Evolutionary conservation across 2,888 invertebrate genomes (phyloP).

Genomic region (Agrotis clavis): DNA sequence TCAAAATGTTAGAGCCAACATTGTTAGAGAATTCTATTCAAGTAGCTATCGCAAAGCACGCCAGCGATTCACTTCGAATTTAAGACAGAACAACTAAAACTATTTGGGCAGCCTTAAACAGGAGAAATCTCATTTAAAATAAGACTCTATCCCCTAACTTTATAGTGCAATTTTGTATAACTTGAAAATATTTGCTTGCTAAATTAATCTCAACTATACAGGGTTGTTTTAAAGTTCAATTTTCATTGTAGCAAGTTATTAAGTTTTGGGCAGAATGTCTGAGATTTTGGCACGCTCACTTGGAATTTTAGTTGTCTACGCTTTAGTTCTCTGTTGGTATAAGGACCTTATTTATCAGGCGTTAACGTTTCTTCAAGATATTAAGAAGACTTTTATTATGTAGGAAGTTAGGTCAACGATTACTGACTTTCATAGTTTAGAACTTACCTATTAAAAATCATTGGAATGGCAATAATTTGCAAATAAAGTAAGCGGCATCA

Average conservation of each 20-base stretch:
- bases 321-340: conserved; percentile 64
- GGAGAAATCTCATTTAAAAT: conserved; percentile 37
- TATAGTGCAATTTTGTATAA: conserved; percentile 51
- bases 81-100: conserved; percentile 71
- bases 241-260: conserved; percentile 61
- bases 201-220: conserved; percentile 66
- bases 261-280: conserved; percentile 70
- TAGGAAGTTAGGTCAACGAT: conserved; percentile 21
- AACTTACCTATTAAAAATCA: not conserved
- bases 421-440: not conserved
- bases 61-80: conserved; percentile 66
- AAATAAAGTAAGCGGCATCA: no score
- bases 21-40: conserved; percentile 64
- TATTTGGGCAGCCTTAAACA: conserved; percentile 63
- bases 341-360: conserved; percentile 72
- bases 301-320: conserved; percentile 78
- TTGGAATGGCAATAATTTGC: not conserved
- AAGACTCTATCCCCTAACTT: conserved; percentile 20
- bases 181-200: conserved; percentile 17
- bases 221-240: conserved; percentile 69
- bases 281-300: conserved; percentile 74
- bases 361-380: conserved; percentile 60
- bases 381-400: conserved; percentile 14
- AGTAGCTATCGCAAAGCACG: conserved; percentile 69
- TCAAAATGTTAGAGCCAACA: conserved; percentile 35